These are phyloP conservation scores for Tachina lurida DNA, from an alignment of 2,888 invertebrate species.

Conservation along the genomic window DNA sequence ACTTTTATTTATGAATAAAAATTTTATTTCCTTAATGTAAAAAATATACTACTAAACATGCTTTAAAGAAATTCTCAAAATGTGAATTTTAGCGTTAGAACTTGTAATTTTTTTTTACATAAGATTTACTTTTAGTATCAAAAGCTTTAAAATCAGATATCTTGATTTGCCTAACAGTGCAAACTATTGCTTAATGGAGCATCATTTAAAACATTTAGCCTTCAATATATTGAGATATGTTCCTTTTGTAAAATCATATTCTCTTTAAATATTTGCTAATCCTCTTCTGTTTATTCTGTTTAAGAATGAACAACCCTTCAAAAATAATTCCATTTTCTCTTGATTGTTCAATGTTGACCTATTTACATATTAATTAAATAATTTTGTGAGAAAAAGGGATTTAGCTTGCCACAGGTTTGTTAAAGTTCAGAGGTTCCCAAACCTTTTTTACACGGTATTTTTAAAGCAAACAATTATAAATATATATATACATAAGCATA, in stretches of 20 bases:
- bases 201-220: not conserved
- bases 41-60: no score
- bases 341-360: conserved; percentile 31
- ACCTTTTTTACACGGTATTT: no score
- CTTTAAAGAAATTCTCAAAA: no score
- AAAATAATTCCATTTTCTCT: not conserved
- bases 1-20: no score
- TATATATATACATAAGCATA: no score
- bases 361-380: conserved; percentile 56
- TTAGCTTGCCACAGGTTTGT: conserved; percentile 1
- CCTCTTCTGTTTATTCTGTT: not conserved
- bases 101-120: not conserved
- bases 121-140: not conserved
- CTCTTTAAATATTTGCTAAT: not conserved
- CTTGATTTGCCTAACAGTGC: not conserved
- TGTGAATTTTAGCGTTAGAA: no score
- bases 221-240: conserved; percentile 21
- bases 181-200: not conserved
- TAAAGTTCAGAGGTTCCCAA: no score
- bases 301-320: not conserved
- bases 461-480: no score
- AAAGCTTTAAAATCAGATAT: not conserved
- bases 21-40: no score
- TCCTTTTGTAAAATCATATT: conserved; percentile 22
- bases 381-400: conserved; percentile 15